These are phyloP conservation scores for Cyprinodon diabolis DNA, from an alignment of 2,797 vertebrate species.

Conservation along the genomic window DNA sequence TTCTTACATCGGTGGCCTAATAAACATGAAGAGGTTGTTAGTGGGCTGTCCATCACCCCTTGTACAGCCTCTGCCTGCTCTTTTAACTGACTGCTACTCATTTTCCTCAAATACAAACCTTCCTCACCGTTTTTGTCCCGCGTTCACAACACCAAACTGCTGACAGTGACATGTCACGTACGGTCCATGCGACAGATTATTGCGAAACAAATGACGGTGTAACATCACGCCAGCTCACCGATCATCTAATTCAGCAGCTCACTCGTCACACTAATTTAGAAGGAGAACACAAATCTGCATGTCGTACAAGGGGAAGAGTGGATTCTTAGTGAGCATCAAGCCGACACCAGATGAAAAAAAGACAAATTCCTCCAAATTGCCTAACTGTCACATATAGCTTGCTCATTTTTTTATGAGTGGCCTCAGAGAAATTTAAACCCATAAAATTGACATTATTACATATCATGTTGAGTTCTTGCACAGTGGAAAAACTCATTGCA, in stretches of 20 bases:
- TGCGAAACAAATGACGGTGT: conserved; percentile 58
- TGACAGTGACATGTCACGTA: conserved; percentile 53
- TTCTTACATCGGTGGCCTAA: conserved; percentile 52
- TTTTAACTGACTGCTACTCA: conserved; percentile 11
- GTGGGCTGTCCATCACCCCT: conserved; percentile 62
- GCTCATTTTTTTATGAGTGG: conserved; percentile 45
- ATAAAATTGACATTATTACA: conserved; percentile 56
- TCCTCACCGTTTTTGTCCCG: conserved; percentile 16
- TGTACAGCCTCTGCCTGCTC: conserved; percentile 20
- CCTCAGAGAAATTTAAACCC: conserved; percentile 53
- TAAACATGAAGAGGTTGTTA: conserved; percentile 60
- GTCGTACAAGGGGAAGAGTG: conserved; percentile 17
- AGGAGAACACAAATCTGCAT: conserved; percentile 16
- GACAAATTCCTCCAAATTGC: conserved; percentile 21
- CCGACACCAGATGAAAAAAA: conserved; percentile 33
- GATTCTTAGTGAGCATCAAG: background rate
- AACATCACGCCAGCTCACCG: conserved; percentile 61
- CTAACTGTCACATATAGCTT: conserved; percentile 38
- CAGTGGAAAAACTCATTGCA: conserved; percentile 30
- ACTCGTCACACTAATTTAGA: conserved; percentile 20
- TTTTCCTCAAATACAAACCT: conserved; percentile 19
- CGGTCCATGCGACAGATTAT: conserved; percentile 48
- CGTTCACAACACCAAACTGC: conserved; percentile 49
- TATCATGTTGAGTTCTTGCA: conserved; percentile 40
- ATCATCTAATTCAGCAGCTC: conserved; percentile 29